phyloP scores from a whole-genome alignment of 2,888 invertebrate genomes.

The Pyralis farinalis region DNA sequence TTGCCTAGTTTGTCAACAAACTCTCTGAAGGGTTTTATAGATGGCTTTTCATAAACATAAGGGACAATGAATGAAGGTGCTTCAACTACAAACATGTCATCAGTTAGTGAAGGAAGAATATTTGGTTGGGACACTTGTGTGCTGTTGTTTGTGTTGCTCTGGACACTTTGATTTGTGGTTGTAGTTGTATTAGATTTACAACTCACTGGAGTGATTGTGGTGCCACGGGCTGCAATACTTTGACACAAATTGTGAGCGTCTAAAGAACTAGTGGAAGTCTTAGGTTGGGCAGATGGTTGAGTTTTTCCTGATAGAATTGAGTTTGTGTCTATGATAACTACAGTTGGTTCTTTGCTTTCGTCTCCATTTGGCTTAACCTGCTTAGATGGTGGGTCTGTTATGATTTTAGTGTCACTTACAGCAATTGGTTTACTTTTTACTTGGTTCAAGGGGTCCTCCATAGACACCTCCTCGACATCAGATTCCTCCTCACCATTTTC shows the following conservation, averaged over 20 bases:
- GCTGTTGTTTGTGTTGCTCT: conserved; percentile 14
- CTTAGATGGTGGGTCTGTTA: conserved; percentile 86
- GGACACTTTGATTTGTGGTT: conserved; percentile 22
- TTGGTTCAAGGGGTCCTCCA: conserved; percentile 84
- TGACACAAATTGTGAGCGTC: conserved; percentile 68
- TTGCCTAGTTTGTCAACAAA: conserved; percentile 85
- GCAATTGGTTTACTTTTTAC: conserved; percentile 78
- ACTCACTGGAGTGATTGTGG: conserved; percentile 79
- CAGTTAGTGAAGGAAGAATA: conserved; percentile 90
- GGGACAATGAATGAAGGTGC: conserved; percentile 96
- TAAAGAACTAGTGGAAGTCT: conserved; percentile 36
- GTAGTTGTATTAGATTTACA: conserved; percentile 35
- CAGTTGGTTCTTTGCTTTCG: conserved; percentile 85
- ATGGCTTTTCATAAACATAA: conserved; percentile 95
- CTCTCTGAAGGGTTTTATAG: conserved; percentile 88
- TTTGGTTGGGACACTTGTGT: conserved; percentile 49
- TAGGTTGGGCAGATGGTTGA: conserved; percentile 35
- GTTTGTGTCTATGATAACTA: conserved; percentile 93
- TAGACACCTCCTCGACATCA: conserved; percentile 78
- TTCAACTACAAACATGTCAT: conserved; percentile 96
- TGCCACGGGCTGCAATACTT: conserved; percentile 71
- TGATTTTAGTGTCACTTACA: conserved; percentile 87
- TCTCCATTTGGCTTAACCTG: conserved; percentile 58
- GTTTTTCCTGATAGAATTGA: conserved; percentile 76
- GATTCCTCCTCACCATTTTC: conserved; percentile 71